A percentile compares a stretch with the other conserved stretches of the same genome.
These are phyloP conservation scores for Noctua janthe DNA, from an alignment of 2,888 invertebrate genomes.

Conservation along the genomic window DNA sequence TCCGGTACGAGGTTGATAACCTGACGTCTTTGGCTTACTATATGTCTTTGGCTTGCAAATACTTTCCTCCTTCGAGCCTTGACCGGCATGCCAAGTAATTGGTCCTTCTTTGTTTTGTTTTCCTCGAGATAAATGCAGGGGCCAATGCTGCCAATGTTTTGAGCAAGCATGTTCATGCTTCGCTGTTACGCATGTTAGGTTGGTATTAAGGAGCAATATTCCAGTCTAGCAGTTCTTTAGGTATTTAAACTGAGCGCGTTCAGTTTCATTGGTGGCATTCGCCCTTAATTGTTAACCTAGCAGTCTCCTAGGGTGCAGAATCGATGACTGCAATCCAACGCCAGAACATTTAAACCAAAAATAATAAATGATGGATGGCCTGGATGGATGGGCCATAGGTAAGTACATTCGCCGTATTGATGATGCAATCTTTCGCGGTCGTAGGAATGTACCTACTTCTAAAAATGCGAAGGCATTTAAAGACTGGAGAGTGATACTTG, in stretches of 20 bases:
- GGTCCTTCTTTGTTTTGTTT: not conserved
- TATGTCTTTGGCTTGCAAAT: constrained; percentile 10
- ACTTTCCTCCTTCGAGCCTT: constrained; percentile 41
- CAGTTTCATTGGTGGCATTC: not conserved
- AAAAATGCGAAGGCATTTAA: not conserved
- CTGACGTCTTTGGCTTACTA: constrained; percentile 16
- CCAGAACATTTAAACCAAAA: not conserved
- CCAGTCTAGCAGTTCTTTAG: not conserved
- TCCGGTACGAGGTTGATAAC: constrained; percentile 34
- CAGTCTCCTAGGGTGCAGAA: not conserved
- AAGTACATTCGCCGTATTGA: not conserved
- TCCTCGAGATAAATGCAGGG: constrained; percentile 10
- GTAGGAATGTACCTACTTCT: not conserved
- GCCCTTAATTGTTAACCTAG: not conserved
- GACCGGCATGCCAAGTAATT: constrained; percentile 10
- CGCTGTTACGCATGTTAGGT: not conserved
- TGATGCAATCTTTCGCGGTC: not conserved
- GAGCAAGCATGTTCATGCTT: not conserved
- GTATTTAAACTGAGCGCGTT: not conserved
- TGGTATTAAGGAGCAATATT: not conserved
- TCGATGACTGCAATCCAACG: not conserved
- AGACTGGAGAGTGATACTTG: not conserved
- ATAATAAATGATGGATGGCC: not conserved
- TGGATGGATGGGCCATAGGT: not conserved
- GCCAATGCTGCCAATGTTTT: not conserved